Evolutionary conservation across 2,888 invertebrate genomes (phyloP), one percentile per base, ranked within the genome.

Genomic region (Eupithecia vulgata): DNA sequence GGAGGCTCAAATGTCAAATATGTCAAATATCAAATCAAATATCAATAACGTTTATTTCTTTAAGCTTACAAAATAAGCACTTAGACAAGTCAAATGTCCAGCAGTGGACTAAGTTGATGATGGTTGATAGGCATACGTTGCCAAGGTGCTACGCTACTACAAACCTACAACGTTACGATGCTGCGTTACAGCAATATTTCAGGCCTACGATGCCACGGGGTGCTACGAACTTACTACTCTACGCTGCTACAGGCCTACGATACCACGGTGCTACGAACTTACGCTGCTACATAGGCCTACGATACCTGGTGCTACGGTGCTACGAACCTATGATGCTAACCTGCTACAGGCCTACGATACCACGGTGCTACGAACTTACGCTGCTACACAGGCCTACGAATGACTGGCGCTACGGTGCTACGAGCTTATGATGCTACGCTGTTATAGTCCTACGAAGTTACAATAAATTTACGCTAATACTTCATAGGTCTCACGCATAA

Each of bases 361-460:
- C 17, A 17, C n/a, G n/a, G 1, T 48, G n/a, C 48, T 61, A 15
- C 34, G 7, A 6, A 35, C 34, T 1, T n/a, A n/a, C 13, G 17
- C n/a, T n/a, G n/a, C 48, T n/a, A 48, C 48, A n/a, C n/a, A n/a
- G n/a, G n/a, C n/a, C n/a, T n/a, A n/a, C n/a, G n/a, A n/a, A n/a
- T n/a, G n/a, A n/a, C n/a, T n/a, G n/a, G 30, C 4, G 30, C 40
- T 40, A 40, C 17, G 25, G 17, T 62, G 62, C 62, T 62, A 62
- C 62, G 15, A 13, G 15, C 57, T 52, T 45, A 62, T 34, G 21
- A 8, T 21, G 17, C 70, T 52, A 70, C 70, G 52, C 35, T 48
- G 62, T 42, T 62, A 64, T 42, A 13, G n/a, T 1, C 7, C 62
- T 64, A 70, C 64, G 35, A 13, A 30, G 45, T 21, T 42, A 30